These are phyloP conservation scores for Protobothrops flavoviridis DNA, from an alignment of 2,113 vertebrate species.

Conservation along the genomic window DNA sequence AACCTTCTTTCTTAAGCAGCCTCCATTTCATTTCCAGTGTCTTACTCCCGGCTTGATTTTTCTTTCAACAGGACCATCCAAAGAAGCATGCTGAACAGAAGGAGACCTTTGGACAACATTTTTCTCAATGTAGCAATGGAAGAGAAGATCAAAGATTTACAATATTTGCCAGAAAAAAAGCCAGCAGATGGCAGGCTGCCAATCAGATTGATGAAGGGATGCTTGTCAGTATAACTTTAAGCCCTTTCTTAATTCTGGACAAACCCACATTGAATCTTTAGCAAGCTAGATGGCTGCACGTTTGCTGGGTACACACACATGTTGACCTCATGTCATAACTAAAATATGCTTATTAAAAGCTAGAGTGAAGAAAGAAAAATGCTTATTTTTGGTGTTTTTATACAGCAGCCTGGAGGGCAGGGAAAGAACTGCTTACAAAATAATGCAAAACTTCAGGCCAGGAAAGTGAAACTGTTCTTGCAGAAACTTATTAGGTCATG, in stretches of 20 bases:
- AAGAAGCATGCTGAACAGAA: not conserved
- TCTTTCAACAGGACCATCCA: not conserved
- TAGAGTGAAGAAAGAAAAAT: not conserved
- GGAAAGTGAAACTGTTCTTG: not conserved
- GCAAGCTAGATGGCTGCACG: not conserved
- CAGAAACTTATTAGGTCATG: not conserved
- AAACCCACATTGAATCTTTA: not conserved
- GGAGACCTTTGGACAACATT: not conserved
- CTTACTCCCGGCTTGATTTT: no score
- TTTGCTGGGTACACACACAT: not conserved
- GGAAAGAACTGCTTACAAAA: not conserved
- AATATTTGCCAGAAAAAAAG: not conserved
- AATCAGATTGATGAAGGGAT: not conserved
- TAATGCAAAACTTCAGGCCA: not conserved
- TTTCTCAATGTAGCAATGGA: not conserved
- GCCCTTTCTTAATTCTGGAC: not conserved
- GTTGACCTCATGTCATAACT: not conserved
- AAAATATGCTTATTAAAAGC: not conserved
- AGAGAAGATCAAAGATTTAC: not conserved
- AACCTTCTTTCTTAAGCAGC: no score
- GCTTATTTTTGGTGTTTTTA: not conserved
- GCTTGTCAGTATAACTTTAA: not conserved
- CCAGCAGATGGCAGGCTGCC: not conserved
- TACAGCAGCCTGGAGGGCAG: not conserved
- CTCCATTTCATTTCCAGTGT: no score